phyloP scores from a whole-genome alignment of 2,888 invertebrate genomes.

The Heliconius erato region DNA sequence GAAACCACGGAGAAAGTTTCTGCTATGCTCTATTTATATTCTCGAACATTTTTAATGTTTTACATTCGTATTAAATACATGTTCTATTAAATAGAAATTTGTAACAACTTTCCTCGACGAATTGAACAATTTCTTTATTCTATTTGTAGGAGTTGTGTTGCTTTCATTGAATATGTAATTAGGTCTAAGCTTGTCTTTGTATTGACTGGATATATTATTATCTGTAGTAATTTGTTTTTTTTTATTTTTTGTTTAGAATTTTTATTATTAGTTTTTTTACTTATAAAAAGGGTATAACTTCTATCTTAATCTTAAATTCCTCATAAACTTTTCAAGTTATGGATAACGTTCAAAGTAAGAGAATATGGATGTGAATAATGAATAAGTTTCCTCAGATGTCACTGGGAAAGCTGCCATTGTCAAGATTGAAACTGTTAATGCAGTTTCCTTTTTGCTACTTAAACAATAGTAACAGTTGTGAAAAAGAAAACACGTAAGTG shows the following conservation, averaged over 20 bases:
- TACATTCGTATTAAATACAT: slow-evolving; percentile 3
- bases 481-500: background rate
- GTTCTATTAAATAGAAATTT: background rate
- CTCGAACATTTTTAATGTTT: slow-evolving; percentile 21
- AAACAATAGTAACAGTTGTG: slow-evolving; percentile 18
- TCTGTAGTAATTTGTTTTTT: background rate
- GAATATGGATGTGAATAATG: background rate
- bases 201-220: background rate
- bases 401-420: slow-evolving; percentile 28
- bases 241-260: background rate
- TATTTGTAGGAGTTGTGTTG: no score
- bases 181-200: background rate
- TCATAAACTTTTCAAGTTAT: background rate
- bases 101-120: background rate
- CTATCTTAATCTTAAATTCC: background rate
- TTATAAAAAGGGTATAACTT: background rate
- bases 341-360: background rate
- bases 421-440: slow-evolving; percentile 1
- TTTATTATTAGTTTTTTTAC: no score
- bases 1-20: slow-evolving; percentile 33
- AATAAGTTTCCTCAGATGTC: slow-evolving; percentile 16
- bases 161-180: background rate
- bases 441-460: slow-evolving; percentile 7
- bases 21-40: slow-evolving; percentile 37
- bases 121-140: background rate